Evolutionary conservation across 1,140 invertebrate species (phyloP), one percentile per base, ranked within the genome.

Genomic region (Trichonephila inaurata): DNA sequence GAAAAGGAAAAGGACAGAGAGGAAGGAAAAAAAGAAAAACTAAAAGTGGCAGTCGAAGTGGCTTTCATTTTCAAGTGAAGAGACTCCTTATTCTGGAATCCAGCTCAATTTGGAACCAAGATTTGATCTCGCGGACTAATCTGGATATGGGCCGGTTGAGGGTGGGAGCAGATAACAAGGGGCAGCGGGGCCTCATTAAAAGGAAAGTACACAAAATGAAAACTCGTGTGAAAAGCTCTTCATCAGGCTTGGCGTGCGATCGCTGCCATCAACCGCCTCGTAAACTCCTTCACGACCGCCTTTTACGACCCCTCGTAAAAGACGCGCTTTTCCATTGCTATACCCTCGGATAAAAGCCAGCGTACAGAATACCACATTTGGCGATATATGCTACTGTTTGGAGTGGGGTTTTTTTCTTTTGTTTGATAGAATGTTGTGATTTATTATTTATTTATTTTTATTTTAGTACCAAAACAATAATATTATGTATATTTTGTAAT

Each of bases 141-240:
- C 92, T 93, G 85, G 92, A 61, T 69, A 19, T 66, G 61, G 64
- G 44, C 77, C n/a, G 51, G 77, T 51, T 21, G 90, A 77, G 77
- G 61, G 61, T 18, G n/a, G 77, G n/a, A 58, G 81, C 89, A 89
- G 92, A 89, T 94, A 94, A 94, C 93, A 94, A 94, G 93, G 87
- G 93, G 85, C 69, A 81, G 82, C 28, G 83, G 69, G 60, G 87
- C 60, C 93, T 94, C 93, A 94, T 94, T 94, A 94, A 94, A 94
- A 94, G 93, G 77, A 89, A 90, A 90, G 93, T 94, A 94, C 93
- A 94, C 93, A 94, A 94, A 94, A 94, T 94, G 93, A 94, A 94
- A 94, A 94, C 66, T 90, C 93, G 93, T 94, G 93, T 90, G 93
- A 94, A 94, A 90, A 90, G 87, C 93, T 94, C 88, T 94, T 94